Evolutionary conservation across 2,113 vertebrate species (phyloP).

Genomic region (Tupaia chinensis): DNA sequence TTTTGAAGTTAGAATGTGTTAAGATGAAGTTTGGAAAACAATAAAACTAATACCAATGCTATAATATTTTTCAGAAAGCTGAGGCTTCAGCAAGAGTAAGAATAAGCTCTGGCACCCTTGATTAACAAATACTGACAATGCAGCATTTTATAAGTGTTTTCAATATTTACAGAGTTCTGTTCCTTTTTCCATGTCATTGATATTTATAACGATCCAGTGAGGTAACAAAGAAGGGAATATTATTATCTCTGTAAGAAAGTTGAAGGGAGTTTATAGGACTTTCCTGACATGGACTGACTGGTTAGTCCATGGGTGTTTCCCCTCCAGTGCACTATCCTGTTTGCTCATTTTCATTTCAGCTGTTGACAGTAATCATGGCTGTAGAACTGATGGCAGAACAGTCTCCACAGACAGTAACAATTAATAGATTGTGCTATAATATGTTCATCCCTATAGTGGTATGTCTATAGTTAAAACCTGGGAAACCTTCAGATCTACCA

Average conservation of each 20-base stretch:
- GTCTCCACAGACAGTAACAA: neutral
- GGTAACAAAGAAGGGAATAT: neutral
- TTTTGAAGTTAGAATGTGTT: conserved; percentile 25
- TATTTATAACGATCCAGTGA: neutral
- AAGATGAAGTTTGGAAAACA: conserved; percentile 20
- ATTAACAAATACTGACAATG: neutral
- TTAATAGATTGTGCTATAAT: neutral
- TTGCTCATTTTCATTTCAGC: neutral
- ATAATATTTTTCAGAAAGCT: neutral
- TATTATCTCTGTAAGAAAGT: neutral
- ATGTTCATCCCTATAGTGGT: neutral
- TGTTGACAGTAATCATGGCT: neutral
- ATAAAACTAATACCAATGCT: neutral
- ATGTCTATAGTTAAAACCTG: neutral
- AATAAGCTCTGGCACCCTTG: neutral
- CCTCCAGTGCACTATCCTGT: accelerated
- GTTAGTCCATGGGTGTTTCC: neutral
- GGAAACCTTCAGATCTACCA: neutral
- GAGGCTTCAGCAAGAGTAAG: neutral
- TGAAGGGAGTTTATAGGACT: neutral
- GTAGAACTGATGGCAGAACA: neutral
- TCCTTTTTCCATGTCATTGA: neutral
- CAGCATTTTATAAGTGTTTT: neutral
- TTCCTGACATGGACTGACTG: neutral
- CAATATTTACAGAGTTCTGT: neutral